Percentiles rank a stretch among this genome's conserved stretches.
phyloP scores from a whole-genome alignment of 2,797 vertebrate genomes.

The Microctenopoma lineatum region DNA sequence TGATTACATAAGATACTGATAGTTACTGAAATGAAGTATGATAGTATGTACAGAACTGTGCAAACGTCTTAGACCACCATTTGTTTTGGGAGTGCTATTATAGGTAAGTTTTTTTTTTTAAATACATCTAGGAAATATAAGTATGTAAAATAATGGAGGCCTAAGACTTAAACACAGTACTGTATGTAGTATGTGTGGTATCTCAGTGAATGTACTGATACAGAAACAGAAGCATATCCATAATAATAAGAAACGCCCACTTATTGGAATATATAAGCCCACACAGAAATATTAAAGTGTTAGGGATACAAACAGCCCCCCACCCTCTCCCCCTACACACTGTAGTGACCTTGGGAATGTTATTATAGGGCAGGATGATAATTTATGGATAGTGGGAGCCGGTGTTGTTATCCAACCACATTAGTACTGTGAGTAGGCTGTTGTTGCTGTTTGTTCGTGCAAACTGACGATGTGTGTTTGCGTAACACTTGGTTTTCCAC shows the following conservation, averaged over 20 bases:
- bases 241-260: too few species aligned
- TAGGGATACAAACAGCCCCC: background rate
- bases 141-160: too few species aligned
- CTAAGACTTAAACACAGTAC: too few species aligned
- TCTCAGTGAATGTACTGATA: background rate
- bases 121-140: too few species aligned
- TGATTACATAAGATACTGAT: too few species aligned
- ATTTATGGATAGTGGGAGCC: conserved; percentile 10
- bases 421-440: conserved; percentile 20
- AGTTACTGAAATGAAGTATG: too few species aligned
- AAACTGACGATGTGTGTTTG: conserved; percentile 37
- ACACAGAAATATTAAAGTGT: background rate
- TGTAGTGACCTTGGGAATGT: conserved; percentile 6
- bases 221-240: background rate
- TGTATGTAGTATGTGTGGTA: too few species aligned
- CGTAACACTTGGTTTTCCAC: conserved; percentile 44
- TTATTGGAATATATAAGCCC: background rate
- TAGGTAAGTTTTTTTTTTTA: too few species aligned
- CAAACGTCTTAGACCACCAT: too few species aligned
- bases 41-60: too few species aligned
- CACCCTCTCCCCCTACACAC: background rate
- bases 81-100: too few species aligned
- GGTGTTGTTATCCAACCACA: conserved; percentile 27
- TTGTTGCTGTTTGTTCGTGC: conserved; percentile 16
- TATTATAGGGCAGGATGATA: background rate